These are phyloP conservation scores for Eristalis arbustorum DNA, from an alignment of 2,888 invertebrate species.

Conservation along the genomic window DNA sequence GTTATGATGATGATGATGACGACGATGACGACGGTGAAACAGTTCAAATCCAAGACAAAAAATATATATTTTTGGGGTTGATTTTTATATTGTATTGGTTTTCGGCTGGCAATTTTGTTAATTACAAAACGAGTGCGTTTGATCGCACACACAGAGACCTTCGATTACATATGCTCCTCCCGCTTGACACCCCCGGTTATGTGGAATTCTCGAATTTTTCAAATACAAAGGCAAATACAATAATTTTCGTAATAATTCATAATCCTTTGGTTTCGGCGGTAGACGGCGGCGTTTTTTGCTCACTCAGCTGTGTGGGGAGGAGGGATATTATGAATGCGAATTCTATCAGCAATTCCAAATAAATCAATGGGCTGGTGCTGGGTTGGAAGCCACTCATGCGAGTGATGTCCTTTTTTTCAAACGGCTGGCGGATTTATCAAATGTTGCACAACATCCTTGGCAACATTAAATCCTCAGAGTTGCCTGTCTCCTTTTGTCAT, in stretches of 20 bases:
- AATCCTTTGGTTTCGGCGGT: constrained; percentile 36
- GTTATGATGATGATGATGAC: constrained; percentile 59
- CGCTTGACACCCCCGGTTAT: background rate
- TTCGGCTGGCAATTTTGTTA: constrained; percentile 79
- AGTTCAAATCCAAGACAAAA: constrained; percentile 20
- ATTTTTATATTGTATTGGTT: constrained; percentile 69
- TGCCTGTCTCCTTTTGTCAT: background rate
- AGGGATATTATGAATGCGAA: constrained; percentile 34
- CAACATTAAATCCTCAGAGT: background rate
- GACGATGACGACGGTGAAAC: constrained; percentile 34
- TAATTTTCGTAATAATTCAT: constrained; percentile 53
- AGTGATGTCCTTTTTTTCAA: background rate
- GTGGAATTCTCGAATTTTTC: constrained; percentile 6
- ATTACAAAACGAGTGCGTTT: constrained; percentile 78
- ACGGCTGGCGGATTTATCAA: background rate
- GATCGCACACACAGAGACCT: constrained; percentile 35
- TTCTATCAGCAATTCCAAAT: constrained; percentile 59
- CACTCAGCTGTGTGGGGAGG: constrained; percentile 22
- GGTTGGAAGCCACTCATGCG: background rate
- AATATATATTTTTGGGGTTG: constrained; percentile 63
- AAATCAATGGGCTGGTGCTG: constrained; percentile 50
- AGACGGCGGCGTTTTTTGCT: background rate
- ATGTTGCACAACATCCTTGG: background rate
- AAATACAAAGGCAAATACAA: constrained; percentile 31
- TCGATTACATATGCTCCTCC: background rate